Conservation (phyloP, 2,888 invertebrate species). For the Ennomos fuscantarius region DNA sequence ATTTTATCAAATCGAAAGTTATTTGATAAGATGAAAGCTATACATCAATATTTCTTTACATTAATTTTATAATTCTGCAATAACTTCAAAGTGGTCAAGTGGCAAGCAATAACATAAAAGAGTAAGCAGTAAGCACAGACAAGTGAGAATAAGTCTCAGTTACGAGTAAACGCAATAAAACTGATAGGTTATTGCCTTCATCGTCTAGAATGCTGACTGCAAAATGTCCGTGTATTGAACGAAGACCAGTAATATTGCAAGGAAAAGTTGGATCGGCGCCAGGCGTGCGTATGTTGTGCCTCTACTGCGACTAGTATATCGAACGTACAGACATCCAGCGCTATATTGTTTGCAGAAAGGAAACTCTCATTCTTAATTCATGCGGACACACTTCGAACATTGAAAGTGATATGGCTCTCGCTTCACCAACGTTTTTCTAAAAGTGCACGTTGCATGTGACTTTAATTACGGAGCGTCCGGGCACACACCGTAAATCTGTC, state of each 20-base stretch:
- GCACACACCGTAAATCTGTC: slow-evolving; percentile 21
- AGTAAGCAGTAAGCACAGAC: slow-evolving; percentile 37
- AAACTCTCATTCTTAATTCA: slow-evolving; percentile 71
- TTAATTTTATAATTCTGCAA: no score
- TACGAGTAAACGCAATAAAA: slow-evolving; percentile 57
- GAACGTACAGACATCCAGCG: slow-evolving; percentile 35
- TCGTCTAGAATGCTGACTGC: slow-evolving; percentile 67
- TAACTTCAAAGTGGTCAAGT: slow-evolving; percentile 16
- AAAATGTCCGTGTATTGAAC: slow-evolving; percentile 67
- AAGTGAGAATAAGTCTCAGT: slow-evolving; percentile 52
- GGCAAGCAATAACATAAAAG: no score
- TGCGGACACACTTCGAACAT: slow-evolving; percentile 51
- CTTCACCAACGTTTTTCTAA: slow-evolving; percentile 32
- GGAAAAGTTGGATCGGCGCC: slow-evolving; percentile 74
- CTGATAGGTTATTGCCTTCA: slow-evolving; percentile 75
- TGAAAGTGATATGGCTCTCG: slow-evolving; percentile 55
- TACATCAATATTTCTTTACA: neutral
- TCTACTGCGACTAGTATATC: slow-evolving; percentile 13
- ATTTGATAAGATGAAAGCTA: neutral
- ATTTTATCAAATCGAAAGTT: neutral
- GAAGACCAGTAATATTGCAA: slow-evolving; percentile 69
- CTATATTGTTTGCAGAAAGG: slow-evolving; percentile 69
- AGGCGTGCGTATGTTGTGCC: slow-evolving; percentile 47
- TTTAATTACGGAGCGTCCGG: slow-evolving; percentile 20
- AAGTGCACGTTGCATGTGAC: slow-evolving; percentile 19